These are phyloP conservation scores for Drosophila recens DNA, from an alignment of 2,888 invertebrate species.

Conservation along the genomic window DNA sequence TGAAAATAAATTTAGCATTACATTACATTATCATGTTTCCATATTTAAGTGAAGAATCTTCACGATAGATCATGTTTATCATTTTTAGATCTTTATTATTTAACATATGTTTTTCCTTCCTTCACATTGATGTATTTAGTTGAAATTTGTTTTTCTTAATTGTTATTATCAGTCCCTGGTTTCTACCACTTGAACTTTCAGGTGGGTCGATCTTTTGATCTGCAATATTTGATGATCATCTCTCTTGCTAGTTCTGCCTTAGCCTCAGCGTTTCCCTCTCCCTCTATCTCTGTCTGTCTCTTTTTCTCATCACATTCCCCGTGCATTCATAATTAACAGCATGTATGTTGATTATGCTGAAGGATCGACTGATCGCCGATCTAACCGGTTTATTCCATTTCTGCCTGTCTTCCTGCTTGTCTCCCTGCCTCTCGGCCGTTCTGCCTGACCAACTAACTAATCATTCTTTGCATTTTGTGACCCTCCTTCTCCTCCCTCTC, in stretches of 20 bases:
- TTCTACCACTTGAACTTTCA: slow-evolving; percentile 8
- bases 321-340: slow-evolving; percentile 76
- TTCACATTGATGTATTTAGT: not conserved
- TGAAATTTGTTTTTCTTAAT: not conserved
- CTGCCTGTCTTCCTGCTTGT: slow-evolving; percentile 14
- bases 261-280: not conserved
- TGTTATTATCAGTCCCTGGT: not conserved
- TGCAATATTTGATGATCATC: slow-evolving; percentile 59
- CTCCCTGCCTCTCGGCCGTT: not conserved
- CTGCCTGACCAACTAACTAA: slow-evolving; percentile 76
- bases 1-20: no score
- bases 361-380: slow-evolving; percentile 62
- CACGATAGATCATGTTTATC: no score
- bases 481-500: not conserved
- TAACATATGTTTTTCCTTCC: not conserved
- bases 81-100: no score
- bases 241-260: slow-evolving; percentile 8
- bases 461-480: slow-evolving; percentile 71
- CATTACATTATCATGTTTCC: no score
- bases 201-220: slow-evolving; percentile 40
- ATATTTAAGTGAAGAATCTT: no score
- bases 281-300: not conserved
- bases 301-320: slow-evolving; percentile 61
- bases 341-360: slow-evolving; percentile 76
- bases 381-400: slow-evolving; percentile 76